Evolutionary conservation across 2,888 invertebrate species (phyloP).

Genomic region (Drosophila emarginata): DNA sequence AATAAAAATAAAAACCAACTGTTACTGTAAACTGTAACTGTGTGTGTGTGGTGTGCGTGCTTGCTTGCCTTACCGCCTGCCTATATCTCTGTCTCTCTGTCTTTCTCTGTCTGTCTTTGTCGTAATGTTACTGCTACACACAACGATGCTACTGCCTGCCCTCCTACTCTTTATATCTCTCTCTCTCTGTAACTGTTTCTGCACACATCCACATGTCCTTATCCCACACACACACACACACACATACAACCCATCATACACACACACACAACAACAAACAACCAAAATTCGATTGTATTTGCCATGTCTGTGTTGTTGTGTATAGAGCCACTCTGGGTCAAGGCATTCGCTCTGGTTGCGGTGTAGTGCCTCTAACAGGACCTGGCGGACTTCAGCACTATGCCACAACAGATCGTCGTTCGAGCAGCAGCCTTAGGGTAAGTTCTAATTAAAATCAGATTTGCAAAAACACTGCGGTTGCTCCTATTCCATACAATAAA

Average conservation of each 20-base stretch:
- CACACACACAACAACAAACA: conserved; percentile 17
- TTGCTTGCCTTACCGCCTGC: conserved; percentile 56
- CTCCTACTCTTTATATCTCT: conserved; percentile 25
- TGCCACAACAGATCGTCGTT: conserved; percentile 82
- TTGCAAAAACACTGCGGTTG: conserved; percentile 2
- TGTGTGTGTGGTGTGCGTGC: conserved; percentile 40
- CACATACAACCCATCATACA: conserved; percentile 23
- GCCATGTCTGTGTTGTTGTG: conserved; percentile 45
- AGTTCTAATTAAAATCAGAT: conserved; percentile 58
- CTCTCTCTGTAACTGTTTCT: conserved; percentile 20
- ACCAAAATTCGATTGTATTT: conserved; percentile 67
- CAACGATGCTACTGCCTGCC: conserved; percentile 17
- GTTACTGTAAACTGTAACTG: conserved; percentile 14
- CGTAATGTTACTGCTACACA: conserved; percentile 27
- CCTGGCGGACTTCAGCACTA: conserved; percentile 82
- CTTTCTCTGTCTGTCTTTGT: conserved; percentile 16
- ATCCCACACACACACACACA: conserved; percentile 19
- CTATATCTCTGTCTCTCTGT: conserved; percentile 22
- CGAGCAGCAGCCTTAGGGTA: conserved; percentile 82
- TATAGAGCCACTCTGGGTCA: conserved; percentile 83
- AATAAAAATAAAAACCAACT: conserved; percentile 44
- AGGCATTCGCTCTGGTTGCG: conserved; percentile 83
- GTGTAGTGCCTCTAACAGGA: conserved; percentile 82
- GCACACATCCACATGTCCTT: conserved; percentile 39
- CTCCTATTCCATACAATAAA: too few species aligned